Base-by-base conservation (phyloP, 1,140 invertebrate genomes). In the Patella vulgata region DNA sequence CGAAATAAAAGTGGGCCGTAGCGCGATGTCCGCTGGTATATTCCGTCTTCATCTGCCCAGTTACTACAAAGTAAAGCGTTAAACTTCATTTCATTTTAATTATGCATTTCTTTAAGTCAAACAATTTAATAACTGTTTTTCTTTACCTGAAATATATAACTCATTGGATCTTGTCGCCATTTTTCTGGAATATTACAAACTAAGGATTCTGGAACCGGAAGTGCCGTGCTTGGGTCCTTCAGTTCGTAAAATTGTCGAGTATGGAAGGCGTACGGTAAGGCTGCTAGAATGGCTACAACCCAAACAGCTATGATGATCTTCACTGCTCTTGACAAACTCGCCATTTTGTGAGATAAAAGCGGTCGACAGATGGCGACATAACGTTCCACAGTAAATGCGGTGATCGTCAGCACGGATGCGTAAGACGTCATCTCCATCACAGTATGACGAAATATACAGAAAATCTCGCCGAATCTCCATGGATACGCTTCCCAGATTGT, bases 341-440 rank as follows among this genome's bases (percentile, higher is more conserved):
- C 92, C 87, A 94, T 92, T 4, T 91, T 93, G 74, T 95, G 93
- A 0, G 92, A 90, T 70, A 92, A 85, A 63, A 97, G 91, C 0
- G 95, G 95, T 80, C 95, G 91, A 82, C 94, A 97, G 66, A 97
- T 96, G 12, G 94, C 95, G 21, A 97, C 88, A 81, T 97, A 98
- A 58, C 96, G 84, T 82, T 98, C 96, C 6, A 97, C 89, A 0
- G 96, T 97, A 84, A 98, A 98, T 1, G 93, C 92, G 0, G 92
- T 93, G 51, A 96, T 96, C 8, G 93, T 95, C 39, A 98, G 85
- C 0, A 98, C 91, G 0, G 95, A 96, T 0, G 95, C 95, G 82
- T 96, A 95, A 2, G 93, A 93, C 0, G 94, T 95, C 2, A 92
- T 94, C 80, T 97, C 95, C 0, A 93, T 91, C 0, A 93, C 87